Conservation (phyloP, 2,113 vertebrate species). For the Emydocephalus ijimae region DNA sequence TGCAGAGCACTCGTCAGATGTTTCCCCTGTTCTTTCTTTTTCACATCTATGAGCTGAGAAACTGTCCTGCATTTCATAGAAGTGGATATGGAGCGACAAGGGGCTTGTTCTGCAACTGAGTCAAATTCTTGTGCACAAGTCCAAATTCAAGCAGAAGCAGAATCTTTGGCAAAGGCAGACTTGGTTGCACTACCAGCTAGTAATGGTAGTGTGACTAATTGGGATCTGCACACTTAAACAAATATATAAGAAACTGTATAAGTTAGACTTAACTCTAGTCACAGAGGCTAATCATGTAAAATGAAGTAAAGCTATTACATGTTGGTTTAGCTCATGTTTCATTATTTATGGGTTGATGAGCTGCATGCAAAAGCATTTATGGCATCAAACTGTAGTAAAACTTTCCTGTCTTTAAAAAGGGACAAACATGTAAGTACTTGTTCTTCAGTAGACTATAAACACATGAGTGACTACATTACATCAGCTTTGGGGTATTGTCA, state of each 20-base stretch:
- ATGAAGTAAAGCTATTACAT: background rate
- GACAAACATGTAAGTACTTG: background rate
- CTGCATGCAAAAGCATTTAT: background rate
- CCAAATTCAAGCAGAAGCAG: background rate
- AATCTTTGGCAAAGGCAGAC: background rate
- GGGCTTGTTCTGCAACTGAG: background rate
- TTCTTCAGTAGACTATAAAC: background rate
- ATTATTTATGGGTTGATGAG: background rate
- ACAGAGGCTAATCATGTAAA: background rate
- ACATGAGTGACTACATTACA: background rate
- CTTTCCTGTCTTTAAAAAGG: background rate
- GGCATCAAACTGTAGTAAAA: background rate
- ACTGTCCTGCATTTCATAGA: background rate
- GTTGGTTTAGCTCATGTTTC: background rate
- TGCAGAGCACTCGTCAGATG: no score
- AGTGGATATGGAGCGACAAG: background rate
- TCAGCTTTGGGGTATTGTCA: background rate
- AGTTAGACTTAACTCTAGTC: background rate
- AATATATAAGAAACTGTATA: background rate
- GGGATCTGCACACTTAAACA: background rate
- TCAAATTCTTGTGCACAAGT: background rate
- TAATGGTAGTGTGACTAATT: background rate
- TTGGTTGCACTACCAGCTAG: background rate
- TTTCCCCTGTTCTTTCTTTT: background rate
- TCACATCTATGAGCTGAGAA: background rate